These are phyloP conservation scores for Xenops minutus DNA, from an alignment of 2,797 vertebrate genomes.

Conservation along the genomic window DNA sequence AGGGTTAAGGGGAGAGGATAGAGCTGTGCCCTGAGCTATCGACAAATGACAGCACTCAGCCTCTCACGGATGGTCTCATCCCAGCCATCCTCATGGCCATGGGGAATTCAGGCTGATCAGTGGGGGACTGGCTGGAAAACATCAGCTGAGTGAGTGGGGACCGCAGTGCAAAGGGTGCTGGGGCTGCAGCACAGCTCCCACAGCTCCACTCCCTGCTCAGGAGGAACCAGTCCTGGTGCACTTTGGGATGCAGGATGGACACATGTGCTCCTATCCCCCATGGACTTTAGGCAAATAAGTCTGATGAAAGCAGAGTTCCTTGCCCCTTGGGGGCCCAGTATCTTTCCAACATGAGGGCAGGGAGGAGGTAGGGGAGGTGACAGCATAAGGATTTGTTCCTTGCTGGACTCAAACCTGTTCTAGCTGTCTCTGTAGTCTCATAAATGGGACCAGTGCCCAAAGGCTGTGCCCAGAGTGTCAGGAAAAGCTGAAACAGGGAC, in stretches of 20 bases:
- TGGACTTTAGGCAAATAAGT: background rate
- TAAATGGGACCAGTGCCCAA: background rate
- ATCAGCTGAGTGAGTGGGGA: background rate
- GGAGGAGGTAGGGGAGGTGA: background rate
- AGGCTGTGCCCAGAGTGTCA: background rate
- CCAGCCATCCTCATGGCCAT: background rate
- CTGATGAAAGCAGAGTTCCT: background rate
- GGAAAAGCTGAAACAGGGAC: background rate
- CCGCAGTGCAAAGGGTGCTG: background rate
- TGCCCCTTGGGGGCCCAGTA: background rate
- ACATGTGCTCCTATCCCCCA: background rate
- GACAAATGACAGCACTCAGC: background rate
- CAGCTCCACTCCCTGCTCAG: background rate
- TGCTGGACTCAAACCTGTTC: background rate
- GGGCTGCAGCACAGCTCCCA: background rate
- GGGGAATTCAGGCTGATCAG: background rate
- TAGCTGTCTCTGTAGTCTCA: background rate
- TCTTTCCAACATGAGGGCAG: background rate
- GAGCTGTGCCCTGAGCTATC: background rate
- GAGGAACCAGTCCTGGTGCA: background rate
- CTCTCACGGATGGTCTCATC: background rate
- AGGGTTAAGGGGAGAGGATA: background rate
- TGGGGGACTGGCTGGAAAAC: background rate
- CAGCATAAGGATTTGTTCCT: background rate
- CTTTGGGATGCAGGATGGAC: rapidly evolving